phyloP scores from a whole-genome alignment of 2,888 invertebrate genomes.

The Eupithecia insigniata region DNA sequence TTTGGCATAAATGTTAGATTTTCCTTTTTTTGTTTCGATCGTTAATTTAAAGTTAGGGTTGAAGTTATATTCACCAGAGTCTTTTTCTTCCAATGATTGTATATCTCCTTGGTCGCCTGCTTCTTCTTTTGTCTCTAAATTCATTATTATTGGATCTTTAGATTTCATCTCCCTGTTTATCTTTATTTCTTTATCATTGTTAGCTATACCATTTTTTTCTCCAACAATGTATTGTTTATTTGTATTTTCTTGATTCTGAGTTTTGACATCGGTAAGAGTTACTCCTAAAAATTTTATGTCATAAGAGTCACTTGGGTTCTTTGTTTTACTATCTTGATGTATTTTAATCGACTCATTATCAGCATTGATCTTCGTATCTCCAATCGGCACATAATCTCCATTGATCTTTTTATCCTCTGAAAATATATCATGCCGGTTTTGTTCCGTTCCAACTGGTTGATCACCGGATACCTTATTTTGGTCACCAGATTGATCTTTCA shows the following conservation, averaged over 20 bases:
- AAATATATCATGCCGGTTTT: background rate
- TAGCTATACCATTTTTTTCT: background rate
- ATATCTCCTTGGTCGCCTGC: background rate
- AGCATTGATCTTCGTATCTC: background rate
- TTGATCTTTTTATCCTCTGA: background rate
- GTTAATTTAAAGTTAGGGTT: constrained; percentile 48
- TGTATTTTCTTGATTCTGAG: constrained; percentile 28
- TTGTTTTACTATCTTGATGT: constrained; percentile 13
- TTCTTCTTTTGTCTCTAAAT: constrained; percentile 9
- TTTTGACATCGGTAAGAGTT: constrained; percentile 59
- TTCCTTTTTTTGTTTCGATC: background rate
- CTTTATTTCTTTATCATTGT: background rate
- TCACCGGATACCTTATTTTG: background rate
- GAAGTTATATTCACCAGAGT: constrained; percentile 42
- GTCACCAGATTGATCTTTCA: constrained; percentile 1
- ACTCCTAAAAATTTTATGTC: constrained; percentile 73
- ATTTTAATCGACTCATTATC: background rate
- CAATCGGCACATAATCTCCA: background rate
- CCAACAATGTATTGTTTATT: constrained; percentile 1
- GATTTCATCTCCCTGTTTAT: background rate
- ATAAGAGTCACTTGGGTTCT: constrained; percentile 49
- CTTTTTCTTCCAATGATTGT: constrained; percentile 7
- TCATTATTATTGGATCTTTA: constrained; percentile 10
- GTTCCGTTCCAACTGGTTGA: background rate
- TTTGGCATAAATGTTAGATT: background rate